Percentiles rank a stretch among this genome's conserved stretches.
Conservation (phyloP, 1,140 invertebrate genomes). For the Oedothorax gibbosus region DNA sequence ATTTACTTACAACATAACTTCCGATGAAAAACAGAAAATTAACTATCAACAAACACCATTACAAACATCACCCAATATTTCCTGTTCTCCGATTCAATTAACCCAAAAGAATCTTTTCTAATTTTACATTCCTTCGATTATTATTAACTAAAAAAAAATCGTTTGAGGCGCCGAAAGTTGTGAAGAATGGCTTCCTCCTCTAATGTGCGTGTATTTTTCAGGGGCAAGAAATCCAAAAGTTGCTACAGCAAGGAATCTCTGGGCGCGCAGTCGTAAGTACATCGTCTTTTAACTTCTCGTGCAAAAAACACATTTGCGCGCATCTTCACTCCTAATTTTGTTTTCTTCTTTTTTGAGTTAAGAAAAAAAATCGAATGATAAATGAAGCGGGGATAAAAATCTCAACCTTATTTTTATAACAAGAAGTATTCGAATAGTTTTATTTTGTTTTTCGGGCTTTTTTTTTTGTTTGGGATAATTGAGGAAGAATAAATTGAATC, state of each 20-base stretch:
- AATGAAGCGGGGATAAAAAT: conserved; percentile 34
- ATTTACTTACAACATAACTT: too few relatives aligned
- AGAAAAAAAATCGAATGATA: conserved; percentile 17
- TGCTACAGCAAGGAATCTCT: conserved; percentile 51
- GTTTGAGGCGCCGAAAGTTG: neutral
- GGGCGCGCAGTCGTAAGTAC: conserved; percentile 45
- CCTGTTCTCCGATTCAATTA: too few relatives aligned
- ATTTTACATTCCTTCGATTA: too few relatives aligned
- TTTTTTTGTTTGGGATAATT: conserved; percentile 18
- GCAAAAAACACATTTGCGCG: conserved; percentile 20
- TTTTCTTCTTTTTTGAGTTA: conserved; percentile 5
- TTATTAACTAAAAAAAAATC: neutral
- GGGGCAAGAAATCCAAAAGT: conserved; percentile 54
- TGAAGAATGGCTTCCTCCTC: conserved; percentile 35
- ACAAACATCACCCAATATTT: too few relatives aligned
- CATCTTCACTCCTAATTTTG: neutral
- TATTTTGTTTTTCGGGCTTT: conserved; percentile 6
- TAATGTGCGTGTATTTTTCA: conserved; percentile 39
- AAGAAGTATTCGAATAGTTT: conserved; percentile 1
- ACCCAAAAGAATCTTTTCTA: too few relatives aligned
- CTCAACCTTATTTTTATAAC: conserved; percentile 11
- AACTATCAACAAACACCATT: too few relatives aligned
- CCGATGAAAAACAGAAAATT: too few relatives aligned
- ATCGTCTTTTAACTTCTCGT: neutral
- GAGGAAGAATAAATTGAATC: conserved; percentile 32